Percentiles rank a stretch among this genome's conserved stretches.
Conservation (phyloP, 2,113 vertebrate genomes). For the Gasterosteus nipponicus region DNA sequence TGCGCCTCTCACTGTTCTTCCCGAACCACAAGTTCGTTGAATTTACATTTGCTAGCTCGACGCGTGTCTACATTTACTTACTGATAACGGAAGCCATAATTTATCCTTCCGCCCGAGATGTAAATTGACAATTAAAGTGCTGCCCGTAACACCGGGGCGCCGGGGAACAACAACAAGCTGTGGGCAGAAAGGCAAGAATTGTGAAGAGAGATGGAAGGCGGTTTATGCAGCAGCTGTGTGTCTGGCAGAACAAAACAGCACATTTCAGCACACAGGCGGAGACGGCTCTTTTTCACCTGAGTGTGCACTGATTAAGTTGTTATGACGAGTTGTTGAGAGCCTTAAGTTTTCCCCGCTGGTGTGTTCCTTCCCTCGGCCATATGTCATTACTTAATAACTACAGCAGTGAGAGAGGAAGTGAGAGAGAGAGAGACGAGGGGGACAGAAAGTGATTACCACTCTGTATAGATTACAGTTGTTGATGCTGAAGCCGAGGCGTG, state of each 20-base stretch:
- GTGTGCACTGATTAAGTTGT: constrained; percentile 68
- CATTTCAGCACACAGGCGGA: constrained; percentile 18
- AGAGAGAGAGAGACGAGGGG: constrained; percentile 28
- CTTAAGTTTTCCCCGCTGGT: constrained; percentile 53
- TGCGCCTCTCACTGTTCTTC: constrained; percentile 13
- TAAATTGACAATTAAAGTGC: constrained; percentile 51
- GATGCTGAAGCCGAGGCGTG: constrained; percentile 35
- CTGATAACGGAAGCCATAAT: constrained; percentile 29
- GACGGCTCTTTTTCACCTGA: constrained; percentile 50
- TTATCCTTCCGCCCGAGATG: constrained; percentile 26
- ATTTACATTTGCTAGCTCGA: constrained; percentile 40
- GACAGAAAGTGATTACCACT: constrained; percentile 49
- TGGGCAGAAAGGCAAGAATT: neutral
- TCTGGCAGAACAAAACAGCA: constrained; percentile 49
- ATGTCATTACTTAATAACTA: constrained; percentile 71
- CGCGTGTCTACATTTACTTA: constrained; percentile 35
- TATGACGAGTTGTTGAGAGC: constrained; percentile 64
- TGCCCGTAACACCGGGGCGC: constrained; percentile 13
- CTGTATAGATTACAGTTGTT: constrained; percentile 53
- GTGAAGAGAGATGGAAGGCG: constrained; percentile 14
- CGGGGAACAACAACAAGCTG: constrained; percentile 25
- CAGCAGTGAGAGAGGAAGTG: constrained; percentile 27
- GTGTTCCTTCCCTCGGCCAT: constrained; percentile 55
- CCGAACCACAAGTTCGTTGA: neutral
- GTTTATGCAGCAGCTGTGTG: constrained; percentile 46